phyloP scores from a whole-genome alignment of 37 sponge, comb jelly and placozoan genomes.

The Cladorhizidae sp. region DNA sequence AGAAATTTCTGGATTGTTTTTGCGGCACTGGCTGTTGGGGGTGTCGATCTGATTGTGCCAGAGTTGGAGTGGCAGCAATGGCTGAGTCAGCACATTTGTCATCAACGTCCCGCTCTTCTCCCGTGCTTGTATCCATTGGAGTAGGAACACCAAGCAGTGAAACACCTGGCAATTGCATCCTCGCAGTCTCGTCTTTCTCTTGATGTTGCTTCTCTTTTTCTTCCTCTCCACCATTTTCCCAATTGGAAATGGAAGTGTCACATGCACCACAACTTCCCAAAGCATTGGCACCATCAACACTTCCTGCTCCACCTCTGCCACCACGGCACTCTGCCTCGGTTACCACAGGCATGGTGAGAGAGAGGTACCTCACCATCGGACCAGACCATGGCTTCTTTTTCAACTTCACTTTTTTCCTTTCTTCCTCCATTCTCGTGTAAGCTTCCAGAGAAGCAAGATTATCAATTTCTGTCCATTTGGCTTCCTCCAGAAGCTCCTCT shows the following conservation, averaged over 20 bases:
- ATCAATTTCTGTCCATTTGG: slow-evolving; percentile 86
- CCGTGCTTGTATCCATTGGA: no score
- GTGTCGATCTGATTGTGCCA: neutral
- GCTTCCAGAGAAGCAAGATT: slow-evolving; percentile 91
- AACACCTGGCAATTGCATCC: no score
- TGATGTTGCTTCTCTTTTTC: neutral
- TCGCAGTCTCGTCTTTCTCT: no score
- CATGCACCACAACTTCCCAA: neutral
- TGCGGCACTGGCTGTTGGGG: neutral
- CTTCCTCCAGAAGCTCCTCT: slow-evolving; percentile 92
- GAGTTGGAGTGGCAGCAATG: no score
- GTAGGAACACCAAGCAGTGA: no score
- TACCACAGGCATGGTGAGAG: slow-evolving; percentile 79
- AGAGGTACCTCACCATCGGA: slow-evolving; percentile 82
- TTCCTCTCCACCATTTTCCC: neutral
- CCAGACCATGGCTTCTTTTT: slow-evolving; percentile 63
- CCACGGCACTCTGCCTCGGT: neutral
- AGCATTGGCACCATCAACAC: neutral
- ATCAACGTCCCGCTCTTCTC: no score
- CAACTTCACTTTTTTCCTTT: slow-evolving; percentile 75
- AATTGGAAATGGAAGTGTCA: no score
- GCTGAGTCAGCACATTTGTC: no score
- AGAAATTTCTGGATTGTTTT: slow-evolving; percentile 85
- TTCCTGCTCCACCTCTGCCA: neutral
- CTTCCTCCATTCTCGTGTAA: slow-evolving; percentile 84